phyloP scores from a whole-genome alignment of 2,888 invertebrate genomes.

The Dorcus parallelipipedus region DNA sequence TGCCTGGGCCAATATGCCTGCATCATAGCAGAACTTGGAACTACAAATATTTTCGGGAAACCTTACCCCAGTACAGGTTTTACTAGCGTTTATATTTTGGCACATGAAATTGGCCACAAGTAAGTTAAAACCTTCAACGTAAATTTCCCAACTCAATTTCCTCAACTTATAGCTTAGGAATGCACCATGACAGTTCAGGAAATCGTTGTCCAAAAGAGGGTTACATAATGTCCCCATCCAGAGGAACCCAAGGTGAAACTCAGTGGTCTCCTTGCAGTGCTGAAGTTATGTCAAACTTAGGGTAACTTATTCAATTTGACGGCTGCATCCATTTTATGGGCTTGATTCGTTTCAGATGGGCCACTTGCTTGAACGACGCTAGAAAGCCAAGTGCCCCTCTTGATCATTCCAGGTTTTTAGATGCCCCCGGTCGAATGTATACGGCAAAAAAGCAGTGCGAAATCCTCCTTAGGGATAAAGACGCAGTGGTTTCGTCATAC shows the following conservation, averaged over 20 bases:
- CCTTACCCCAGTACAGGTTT: constrained; percentile 83
- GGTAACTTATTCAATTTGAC: constrained; percentile 44
- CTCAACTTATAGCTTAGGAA: constrained; percentile 61
- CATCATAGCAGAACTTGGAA: constrained; percentile 75
- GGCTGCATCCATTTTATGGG: background rate
- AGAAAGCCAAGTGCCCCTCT: constrained; percentile 52
- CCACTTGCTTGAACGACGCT: constrained; percentile 63
- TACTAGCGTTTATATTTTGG: constrained; percentile 76
- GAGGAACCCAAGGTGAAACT: constrained; percentile 74
- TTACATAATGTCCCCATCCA: constrained; percentile 77
- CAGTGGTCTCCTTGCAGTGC: constrained; percentile 76
- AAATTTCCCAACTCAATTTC: background rate
- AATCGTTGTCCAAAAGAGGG: constrained; percentile 74
- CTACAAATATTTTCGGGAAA: constrained; percentile 67
- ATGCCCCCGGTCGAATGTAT: constrained; percentile 68
- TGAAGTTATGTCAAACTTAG: constrained; percentile 58
- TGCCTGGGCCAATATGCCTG: constrained; percentile 71
- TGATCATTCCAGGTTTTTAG: constrained; percentile 61
- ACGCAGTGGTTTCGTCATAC: constrained; percentile 56
- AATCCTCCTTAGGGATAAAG: constrained; percentile 63
- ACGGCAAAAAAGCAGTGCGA: constrained; percentile 74
- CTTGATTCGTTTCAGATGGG: constrained; percentile 51
- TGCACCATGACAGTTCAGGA: constrained; percentile 75
- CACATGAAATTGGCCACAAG: constrained; percentile 84
- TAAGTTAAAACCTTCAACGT: constrained; percentile 46